Evolutionary conservation across 2,888 invertebrate genomes (phyloP).

Genomic region (Ametastegia equiseti): DNA sequence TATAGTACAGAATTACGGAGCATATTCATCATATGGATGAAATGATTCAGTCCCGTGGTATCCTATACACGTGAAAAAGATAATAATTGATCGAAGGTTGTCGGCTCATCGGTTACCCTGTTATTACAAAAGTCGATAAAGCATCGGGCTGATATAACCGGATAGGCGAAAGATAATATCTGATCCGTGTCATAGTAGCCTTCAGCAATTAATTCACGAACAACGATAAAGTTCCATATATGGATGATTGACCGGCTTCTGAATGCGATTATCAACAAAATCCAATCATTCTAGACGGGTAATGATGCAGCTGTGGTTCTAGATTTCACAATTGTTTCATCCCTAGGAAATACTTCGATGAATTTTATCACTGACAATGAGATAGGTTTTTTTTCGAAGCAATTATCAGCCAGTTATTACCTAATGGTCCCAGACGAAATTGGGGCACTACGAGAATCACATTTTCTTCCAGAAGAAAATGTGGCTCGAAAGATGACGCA

Average conservation of each 20-base stretch:
- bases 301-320: neutral
- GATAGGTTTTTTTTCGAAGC: neutral
- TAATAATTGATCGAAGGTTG: no score
- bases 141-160: no score
- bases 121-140: no score
- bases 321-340: neutral
- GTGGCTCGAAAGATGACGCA: conserved; percentile 60
- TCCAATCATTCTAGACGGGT: neutral
- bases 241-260: no score
- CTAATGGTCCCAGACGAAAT: conserved; percentile 70
- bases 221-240: no score
- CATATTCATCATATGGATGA: neutral
- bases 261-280: no score
- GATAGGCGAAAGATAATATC: no score
- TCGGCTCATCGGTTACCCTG: no score
- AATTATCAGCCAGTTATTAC: conserved; percentile 55
- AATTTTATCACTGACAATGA: neutral
- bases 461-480: conserved; percentile 64
- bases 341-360: neutral
- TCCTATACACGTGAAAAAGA: no score
- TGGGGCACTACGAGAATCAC: conserved; percentile 68
- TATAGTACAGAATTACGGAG: no score
- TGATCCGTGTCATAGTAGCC: no score
- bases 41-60: neutral
- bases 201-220: no score